A percentile compares a stretch with the other conserved stretches of the same genome.
phyloP scores from a whole-genome alignment of 2,888 invertebrate species.

The Abscondita cerata region DNA sequence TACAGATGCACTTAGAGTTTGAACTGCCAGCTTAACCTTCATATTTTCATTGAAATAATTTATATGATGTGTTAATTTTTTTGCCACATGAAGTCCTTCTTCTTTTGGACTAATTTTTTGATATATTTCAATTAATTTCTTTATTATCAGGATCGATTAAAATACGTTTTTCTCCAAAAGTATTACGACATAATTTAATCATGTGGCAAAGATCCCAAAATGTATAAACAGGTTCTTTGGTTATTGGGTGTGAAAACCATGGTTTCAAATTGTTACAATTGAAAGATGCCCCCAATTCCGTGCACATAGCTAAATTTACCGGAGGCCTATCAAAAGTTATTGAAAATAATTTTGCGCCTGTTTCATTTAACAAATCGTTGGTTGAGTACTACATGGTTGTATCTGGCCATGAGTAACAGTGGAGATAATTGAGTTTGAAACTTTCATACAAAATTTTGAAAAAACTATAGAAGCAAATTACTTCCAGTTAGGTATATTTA shows the following conservation, averaged over 20 bases:
- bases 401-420: too few relatives aligned
- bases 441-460: too few relatives aligned
- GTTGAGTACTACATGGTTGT: too few relatives aligned
- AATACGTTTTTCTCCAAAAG: constrained; percentile 17
- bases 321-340: constrained; percentile 29
- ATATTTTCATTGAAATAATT: background rate
- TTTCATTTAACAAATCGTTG: background rate
- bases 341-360: constrained; percentile 9
- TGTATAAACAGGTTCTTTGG: constrained; percentile 26
- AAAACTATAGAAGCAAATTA: too few relatives aligned
- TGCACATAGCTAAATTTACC: constrained; percentile 21
- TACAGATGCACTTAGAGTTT: background rate
- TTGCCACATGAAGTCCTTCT: constrained; percentile 25
- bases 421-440: too few relatives aligned
- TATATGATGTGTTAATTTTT: constrained; percentile 25
- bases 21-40: background rate
- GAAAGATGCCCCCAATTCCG: constrained; percentile 12
- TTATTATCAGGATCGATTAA: background rate
- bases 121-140: constrained; percentile 16
- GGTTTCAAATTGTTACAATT: constrained; percentile 14
- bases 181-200: constrained; percentile 33
- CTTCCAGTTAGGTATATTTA: too few relatives aligned
- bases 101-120: constrained; percentile 20
- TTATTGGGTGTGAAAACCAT: constrained; percentile 22
- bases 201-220: constrained; percentile 36